Evolutionary conservation across 2,113 vertebrate species (phyloP).

Genomic region (Syngnathus typhle): DNA sequence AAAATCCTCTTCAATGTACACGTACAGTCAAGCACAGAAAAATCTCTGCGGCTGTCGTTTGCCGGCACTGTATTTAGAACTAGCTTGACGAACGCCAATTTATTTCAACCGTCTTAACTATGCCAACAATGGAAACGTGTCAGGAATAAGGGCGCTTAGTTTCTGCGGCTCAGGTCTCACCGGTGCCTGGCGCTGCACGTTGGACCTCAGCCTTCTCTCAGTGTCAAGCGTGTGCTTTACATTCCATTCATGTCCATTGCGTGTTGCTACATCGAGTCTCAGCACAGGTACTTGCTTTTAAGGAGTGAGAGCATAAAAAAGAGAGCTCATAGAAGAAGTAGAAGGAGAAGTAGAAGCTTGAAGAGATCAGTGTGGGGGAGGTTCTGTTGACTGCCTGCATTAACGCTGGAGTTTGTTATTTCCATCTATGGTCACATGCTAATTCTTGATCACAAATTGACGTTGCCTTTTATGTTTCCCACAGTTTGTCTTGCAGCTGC

Average conservation of each 20-base stretch:
- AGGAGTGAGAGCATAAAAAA: constrained; percentile 13
- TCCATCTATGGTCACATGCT: background rate
- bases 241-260: constrained; percentile 49
- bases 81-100: constrained; percentile 1
- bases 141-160: constrained; percentile 14
- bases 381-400: constrained; percentile 16
- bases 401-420: background rate
- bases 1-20: constrained; percentile 5
- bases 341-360: constrained; percentile 13
- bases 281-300: constrained; percentile 45
- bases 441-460: constrained; percentile 8
- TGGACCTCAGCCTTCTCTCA: constrained; percentile 5
- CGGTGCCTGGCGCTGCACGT: constrained; percentile 46
- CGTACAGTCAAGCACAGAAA: background rate
- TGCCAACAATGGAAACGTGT: constrained; percentile 13
- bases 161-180: constrained; percentile 12
- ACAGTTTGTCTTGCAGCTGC: constrained; percentile 64
- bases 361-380: constrained; percentile 22
- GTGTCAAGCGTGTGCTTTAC: constrained; percentile 38
- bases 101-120: constrained; percentile 12
- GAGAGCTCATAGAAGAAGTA: constrained; percentile 1
- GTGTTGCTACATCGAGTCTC: constrained; percentile 31
- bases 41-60: background rate
- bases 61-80: background rate
- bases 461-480: constrained; percentile 36